Base-by-base conservation (phyloP, 2,888 invertebrate genomes). In the Hipparchia sbordonii region DNA sequence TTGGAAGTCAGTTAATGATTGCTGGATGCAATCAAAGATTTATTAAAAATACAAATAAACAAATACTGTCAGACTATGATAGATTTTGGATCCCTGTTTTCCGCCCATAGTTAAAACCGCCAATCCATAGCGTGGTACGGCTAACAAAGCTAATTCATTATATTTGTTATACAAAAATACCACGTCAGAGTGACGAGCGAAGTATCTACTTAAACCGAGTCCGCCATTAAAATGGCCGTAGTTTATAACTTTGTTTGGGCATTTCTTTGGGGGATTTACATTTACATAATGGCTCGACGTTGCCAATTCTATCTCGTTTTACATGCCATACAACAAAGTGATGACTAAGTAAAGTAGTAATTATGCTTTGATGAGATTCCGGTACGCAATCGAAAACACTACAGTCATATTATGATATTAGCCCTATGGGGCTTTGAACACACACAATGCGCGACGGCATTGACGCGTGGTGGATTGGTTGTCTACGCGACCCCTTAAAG, bases 301-400 rank as follows among this genome's bases (percentile, higher is more conserved):
- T 68, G 68, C 60, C 68, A 68, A 68, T 60, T 68, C 60, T 52
- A 5, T 68, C 48, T 46, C 51, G 39, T 60, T 59, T 68, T 68
- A 60, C 60, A 68, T 60, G 13, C 23, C 33, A 48, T 60, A 68
- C 60, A 51, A 23, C 51, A 67, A 57, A 67, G 67, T 48, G 67
- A 67, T 67, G 67, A 67, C 23, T 67, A 59, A 67, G 56, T 45
- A 45, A 45, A 45, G 45, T 59, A 57, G 67, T 67, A 67, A 67
- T 67, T 67, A 67, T 33, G 67, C 57, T 67, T 48, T 67, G 67
- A 59, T 67, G 67, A 67, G 67, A 67, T 67, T 48, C 57, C 48
- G 46, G 57, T 67, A 13, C 6, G 56, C n/a, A 67, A 57, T 5
- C 13, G 4, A 67, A 56, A 39, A 51, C 5, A 66, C 39, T 39